phyloP scores from a whole-genome alignment of 2,797 vertebrate species.

The Myotis planiceps region DNA sequence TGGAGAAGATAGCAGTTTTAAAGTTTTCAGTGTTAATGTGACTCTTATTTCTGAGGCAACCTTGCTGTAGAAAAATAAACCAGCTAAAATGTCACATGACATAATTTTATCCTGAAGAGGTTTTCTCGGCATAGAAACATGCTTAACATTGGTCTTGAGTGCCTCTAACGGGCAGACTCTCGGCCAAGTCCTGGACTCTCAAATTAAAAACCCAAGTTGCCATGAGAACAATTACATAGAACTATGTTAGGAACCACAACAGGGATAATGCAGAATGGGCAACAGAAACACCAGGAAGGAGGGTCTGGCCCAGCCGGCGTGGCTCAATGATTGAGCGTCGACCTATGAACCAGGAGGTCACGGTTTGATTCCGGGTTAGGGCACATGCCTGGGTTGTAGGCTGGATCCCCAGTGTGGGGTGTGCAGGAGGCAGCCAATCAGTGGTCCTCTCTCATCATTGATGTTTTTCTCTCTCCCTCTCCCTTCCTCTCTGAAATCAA shows the following conservation, averaged over 20 bases:
- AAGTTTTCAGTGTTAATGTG: background rate
- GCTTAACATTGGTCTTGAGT: background rate
- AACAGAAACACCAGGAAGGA: too few relatives aligned
- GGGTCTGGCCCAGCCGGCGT: too few relatives aligned
- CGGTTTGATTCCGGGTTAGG: too few relatives aligned
- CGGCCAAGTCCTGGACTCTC: background rate
- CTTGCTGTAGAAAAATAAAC: background rate
- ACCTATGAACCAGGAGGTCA: too few relatives aligned
- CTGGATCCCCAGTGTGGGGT: too few relatives aligned
- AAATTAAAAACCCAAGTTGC: background rate
- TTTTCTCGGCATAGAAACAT: background rate
- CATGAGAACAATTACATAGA: background rate
- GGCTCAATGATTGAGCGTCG: too few relatives aligned
- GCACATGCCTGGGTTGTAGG: too few relatives aligned
- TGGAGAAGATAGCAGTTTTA: background rate
- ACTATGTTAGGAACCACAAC: background rate
- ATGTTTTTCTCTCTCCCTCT: too few relatives aligned
- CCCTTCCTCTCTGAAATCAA: too few relatives aligned
- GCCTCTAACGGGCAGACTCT: background rate
- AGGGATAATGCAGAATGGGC: background rate
- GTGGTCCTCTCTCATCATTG: too few relatives aligned
- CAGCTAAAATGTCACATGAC: background rate
- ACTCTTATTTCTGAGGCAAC: background rate
- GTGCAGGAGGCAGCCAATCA: too few relatives aligned
- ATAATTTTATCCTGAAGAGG: background rate